Conservation (phyloP, 2,113 vertebrate genomes). For the Bombycilla garrulus region DNA sequence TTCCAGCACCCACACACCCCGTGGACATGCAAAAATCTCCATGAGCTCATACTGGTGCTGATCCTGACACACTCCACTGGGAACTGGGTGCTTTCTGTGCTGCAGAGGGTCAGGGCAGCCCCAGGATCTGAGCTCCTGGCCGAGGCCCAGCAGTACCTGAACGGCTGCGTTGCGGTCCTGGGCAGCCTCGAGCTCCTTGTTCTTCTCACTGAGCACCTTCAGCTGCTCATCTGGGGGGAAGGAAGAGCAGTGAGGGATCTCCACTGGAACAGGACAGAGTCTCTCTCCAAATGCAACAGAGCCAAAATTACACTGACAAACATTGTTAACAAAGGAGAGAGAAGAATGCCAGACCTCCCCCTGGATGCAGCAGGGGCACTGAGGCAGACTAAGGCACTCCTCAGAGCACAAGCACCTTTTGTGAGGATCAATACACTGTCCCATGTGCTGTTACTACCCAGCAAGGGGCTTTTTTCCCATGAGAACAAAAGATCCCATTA, state of each 20-base stretch:
- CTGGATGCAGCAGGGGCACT: too few species aligned
- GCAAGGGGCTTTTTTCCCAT: not conserved
- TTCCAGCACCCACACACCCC: accelerated
- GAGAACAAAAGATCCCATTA: not conserved
- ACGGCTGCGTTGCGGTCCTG: slow-evolving; percentile 73
- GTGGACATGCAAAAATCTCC: accelerated
- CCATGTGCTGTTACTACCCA: not conserved
- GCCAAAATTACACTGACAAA: not conserved
- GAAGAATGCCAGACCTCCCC: not conserved
- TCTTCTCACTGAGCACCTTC: slow-evolving; percentile 80
- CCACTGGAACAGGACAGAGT: not conserved
- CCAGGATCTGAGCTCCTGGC: not conserved
- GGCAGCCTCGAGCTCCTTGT: slow-evolving; percentile 80
- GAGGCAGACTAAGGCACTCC: not conserved
- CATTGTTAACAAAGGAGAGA: too few species aligned
- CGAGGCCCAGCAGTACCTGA: slow-evolving; percentile 74
- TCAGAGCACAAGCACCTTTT: not conserved
- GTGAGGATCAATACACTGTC: not conserved
- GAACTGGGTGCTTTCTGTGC: not conserved
- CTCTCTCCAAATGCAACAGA: not conserved
- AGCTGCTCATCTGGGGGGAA: slow-evolving; percentile 79
- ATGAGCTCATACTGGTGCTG: not conserved
- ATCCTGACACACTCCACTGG: accelerated
- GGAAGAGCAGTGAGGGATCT: not conserved
- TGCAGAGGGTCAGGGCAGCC: not conserved